Evolutionary conservation across 2,113 vertebrate genomes (phyloP).

Genomic region (Cynopterus brachyotis): DNA sequence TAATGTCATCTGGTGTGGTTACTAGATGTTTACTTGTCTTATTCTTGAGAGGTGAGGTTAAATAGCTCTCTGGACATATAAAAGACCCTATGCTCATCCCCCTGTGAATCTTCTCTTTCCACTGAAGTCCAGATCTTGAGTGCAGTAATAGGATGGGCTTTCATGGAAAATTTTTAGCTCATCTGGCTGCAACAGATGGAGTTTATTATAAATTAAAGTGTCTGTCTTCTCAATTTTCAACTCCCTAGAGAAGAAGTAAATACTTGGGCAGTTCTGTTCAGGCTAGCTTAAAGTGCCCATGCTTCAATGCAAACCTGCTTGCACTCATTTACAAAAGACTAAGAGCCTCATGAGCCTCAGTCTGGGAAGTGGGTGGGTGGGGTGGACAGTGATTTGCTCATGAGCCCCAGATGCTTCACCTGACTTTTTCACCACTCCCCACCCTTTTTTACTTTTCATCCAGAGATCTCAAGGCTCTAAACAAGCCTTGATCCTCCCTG

Average conservation of each 20-base stretch:
- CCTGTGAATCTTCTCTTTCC: neutral
- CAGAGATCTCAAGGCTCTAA: constrained; percentile 71
- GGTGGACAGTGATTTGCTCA: constrained; percentile 67
- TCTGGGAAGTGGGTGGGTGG: constrained; percentile 76
- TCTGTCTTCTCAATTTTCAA: constrained; percentile 29
- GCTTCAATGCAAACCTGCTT: constrained; percentile 63
- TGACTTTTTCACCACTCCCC: constrained; percentile 71
- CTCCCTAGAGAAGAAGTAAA: constrained; percentile 27
- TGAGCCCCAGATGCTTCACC: constrained; percentile 70
- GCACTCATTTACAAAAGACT: constrained; percentile 58
- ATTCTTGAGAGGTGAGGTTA: neutral
- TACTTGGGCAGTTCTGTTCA: constrained; percentile 38
- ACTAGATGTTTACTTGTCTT: neutral
- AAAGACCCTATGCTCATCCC: neutral
- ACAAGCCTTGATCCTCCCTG: constrained; percentile 74
- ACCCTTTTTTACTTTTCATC: constrained; percentile 73
- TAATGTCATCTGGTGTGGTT: neutral
- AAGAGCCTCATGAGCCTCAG: constrained; percentile 38
- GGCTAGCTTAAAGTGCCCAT: constrained; percentile 55
- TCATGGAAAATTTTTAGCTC: constrained; percentile 20
- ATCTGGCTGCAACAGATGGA: constrained; percentile 37
- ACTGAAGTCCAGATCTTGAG: neutral
- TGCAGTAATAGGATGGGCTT: neutral
- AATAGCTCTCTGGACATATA: neutral
- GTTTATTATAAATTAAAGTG: neutral